Evolutionary conservation across 1,140 invertebrate genomes (phyloP).

Genomic region (Diachasmimorpha longicaudata): DNA sequence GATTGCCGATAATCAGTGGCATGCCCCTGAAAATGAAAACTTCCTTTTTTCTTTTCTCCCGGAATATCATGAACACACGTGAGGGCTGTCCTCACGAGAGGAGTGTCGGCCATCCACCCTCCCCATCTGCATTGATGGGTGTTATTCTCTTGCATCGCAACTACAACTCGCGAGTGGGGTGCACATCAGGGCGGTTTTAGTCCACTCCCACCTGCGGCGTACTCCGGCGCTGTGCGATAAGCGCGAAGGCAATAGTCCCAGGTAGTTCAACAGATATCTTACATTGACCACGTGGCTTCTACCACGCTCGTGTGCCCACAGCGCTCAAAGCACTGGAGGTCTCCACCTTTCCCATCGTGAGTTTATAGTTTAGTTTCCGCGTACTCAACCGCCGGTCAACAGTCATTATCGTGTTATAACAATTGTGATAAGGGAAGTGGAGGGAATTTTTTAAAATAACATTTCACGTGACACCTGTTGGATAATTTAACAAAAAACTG

Average conservation of each 20-base stretch:
- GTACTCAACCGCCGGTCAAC: neutral
- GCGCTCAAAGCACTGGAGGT: constrained; percentile 14
- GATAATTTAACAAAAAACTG: constrained; percentile 20
- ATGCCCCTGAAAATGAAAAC: too few species aligned
- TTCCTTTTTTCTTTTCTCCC: neutral
- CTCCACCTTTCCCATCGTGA: constrained; percentile 25
- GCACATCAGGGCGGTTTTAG: constrained; percentile 48
- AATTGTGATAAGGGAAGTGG: neutral
- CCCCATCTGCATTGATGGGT: neutral
- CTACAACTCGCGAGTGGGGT: constrained; percentile 18
- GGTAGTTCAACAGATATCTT: constrained; percentile 19
- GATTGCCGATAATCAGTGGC: too few species aligned
- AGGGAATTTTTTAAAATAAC: neutral
- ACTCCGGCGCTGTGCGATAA: constrained; percentile 38
- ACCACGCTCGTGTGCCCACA: constrained; percentile 32
- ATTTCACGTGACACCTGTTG: neutral
- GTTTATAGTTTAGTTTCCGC: constrained; percentile 11
- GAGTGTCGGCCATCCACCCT: constrained; percentile 31
- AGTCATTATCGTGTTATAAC: neutral
- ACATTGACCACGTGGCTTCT: constrained; percentile 43
- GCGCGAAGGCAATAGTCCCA: constrained; percentile 31
- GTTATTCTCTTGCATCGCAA: constrained; percentile 7
- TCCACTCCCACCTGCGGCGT: constrained; percentile 59
- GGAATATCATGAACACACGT: neutral
- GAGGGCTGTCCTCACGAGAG: neutral